phyloP scores from a whole-genome alignment of 1,140 invertebrate genomes.

The Linepithema humile region DNA sequence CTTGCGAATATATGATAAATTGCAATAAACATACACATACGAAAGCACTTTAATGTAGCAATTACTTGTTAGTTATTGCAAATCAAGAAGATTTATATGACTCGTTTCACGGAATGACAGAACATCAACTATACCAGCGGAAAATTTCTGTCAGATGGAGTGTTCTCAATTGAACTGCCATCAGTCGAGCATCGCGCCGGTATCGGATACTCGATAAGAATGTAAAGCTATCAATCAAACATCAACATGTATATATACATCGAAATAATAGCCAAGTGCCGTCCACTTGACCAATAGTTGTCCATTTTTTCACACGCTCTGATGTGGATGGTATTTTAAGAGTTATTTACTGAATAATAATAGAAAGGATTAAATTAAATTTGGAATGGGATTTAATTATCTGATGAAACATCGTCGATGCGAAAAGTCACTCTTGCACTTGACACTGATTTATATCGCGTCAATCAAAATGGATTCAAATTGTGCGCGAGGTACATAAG shows the following conservation, averaged over 20 bases:
- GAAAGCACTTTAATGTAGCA: neutral
- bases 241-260: slow-evolving; percentile 11
- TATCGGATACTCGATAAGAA: slow-evolving; percentile 46
- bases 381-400: slow-evolving; percentile 12
- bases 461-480: neutral
- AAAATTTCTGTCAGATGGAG: slow-evolving; percentile 48
- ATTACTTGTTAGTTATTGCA: slow-evolving; percentile 19
- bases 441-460: neutral
- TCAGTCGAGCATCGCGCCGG: slow-evolving; percentile 23
- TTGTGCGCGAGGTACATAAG: slow-evolving; percentile 22
- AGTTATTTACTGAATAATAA: neutral
- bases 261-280: slow-evolving; percentile 20
- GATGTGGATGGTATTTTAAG: neutral
- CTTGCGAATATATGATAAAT: neutral
- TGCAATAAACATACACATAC: neutral
- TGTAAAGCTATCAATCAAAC: slow-evolving; percentile 48
- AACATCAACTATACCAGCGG: slow-evolving; percentile 12
- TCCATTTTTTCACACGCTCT: slow-evolving; percentile 25
- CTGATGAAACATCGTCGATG: neutral
- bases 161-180: slow-evolving; percentile 38
- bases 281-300: slow-evolving; percentile 27
- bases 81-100: slow-evolving; percentile 23
- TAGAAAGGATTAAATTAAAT: neutral
- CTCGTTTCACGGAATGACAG: slow-evolving; percentile 19
- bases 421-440: too few species aligned